Base-by-base conservation (phyloP, 35 echinoderm and acorn worm genomes). In the Stichopus chloronotus region DNA sequence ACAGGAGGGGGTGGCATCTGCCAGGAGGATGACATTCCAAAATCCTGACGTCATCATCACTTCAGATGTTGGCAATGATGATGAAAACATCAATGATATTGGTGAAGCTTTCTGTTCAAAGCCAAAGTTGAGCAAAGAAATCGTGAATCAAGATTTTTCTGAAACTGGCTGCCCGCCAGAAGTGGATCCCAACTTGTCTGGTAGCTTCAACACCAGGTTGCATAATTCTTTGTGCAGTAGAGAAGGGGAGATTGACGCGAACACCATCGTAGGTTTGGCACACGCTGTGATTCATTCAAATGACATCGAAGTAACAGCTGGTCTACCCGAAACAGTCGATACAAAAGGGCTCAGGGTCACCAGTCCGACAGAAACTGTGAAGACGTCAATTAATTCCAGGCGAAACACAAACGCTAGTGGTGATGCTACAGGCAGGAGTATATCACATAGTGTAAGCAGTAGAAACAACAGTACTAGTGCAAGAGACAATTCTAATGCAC, bases 341-440 rank as follows among this genome's bases (percentile, higher is more conserved):
- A 54, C 87, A 89, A 21, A 43, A 54, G 57, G 71, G 60, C 57
- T 11, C 87, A 71, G 60, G 87, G 87, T 85, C 82, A 85, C 5
- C 57, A 8, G 52, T 85, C 22, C 65, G 8, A 63, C 52, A 30
- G 59, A 9, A 10, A 89, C 57, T 17, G 61, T 63, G 87, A 89
- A 89, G 23, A 71, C 87, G 52, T 89, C 87, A 89, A 89, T 89
- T 89, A 71, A 63, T 89, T 0, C 65, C 57, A 71, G 59, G 71
- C 87, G 13, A 71, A 20, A 54, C 87, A 71, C 13, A 63, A 43
- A 3, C 23, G 52, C 87, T 61, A 89, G 55, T 61, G 14, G 87
- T 30, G 59, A 89, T 59, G 87, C 87, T 74, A n/a, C 21, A 53
- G 87, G 60, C 65, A 72, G 87, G 22, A 63, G 25, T 88, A 24